These are phyloP conservation scores for Acanthisitta chloris DNA, from an alignment of 2,113 vertebrate species.

Conservation along the genomic window DNA sequence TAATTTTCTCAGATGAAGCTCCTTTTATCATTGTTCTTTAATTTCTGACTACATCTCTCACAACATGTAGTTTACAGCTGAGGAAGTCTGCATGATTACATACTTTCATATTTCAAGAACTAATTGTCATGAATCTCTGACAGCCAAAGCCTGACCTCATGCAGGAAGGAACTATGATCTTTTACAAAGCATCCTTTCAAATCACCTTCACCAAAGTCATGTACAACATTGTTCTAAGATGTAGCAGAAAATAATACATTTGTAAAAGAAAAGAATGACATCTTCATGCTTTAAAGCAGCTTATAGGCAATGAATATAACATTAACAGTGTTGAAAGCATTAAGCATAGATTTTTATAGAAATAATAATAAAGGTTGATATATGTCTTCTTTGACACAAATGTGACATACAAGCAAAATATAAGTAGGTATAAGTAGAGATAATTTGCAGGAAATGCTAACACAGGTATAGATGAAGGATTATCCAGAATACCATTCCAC, in stretches of 20 bases:
- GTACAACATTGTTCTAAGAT: not conserved
- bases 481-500: not conserved
- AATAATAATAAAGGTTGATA: not conserved
- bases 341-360: not conserved
- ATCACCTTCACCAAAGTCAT: not conserved
- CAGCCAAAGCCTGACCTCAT: not conserved
- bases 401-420: not conserved
- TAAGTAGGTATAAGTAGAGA: not conserved
- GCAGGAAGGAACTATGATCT: not conserved
- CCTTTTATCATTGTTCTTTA: slow-evolving; percentile 1
- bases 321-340: not conserved
- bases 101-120: not conserved
- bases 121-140: not conserved
- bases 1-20: slow-evolving; percentile 22
- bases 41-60: slow-evolving; percentile 8
- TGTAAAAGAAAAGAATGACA: not conserved
- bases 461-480: not conserved
- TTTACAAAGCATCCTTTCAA: not conserved
- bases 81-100: not conserved
- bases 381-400: not conserved
- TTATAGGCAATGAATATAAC: not conserved
- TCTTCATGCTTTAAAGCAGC: not conserved
- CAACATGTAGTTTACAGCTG: not conserved
- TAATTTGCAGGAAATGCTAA: not conserved
- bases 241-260: not conserved